Evolutionary conservation across 2,888 invertebrate species (phyloP).

Genomic region (Boloria selene): DNA sequence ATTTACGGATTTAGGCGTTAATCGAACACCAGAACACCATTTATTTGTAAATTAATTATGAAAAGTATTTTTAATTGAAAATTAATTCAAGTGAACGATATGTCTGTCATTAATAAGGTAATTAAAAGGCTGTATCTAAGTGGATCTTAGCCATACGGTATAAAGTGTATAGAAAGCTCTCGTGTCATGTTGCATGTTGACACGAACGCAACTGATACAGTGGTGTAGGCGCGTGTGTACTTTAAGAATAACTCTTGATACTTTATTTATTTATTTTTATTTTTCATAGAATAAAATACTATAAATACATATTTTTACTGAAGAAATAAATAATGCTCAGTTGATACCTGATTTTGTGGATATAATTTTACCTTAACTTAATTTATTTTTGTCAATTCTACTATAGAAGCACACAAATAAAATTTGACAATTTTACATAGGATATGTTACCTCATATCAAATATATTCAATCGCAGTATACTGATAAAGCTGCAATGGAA

Average conservation of each 20-base stretch:
- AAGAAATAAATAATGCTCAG: background rate
- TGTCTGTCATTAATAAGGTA: conserved; percentile 32
- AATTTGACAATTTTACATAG: background rate
- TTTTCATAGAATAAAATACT: background rate
- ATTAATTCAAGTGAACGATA: conserved; percentile 35
- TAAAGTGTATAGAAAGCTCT: conserved; percentile 15
- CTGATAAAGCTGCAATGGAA: conserved; percentile 45
- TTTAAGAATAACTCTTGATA: conserved; percentile 16
- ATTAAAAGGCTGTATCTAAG: conserved; percentile 33
- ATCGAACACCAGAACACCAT: conserved; percentile 32
- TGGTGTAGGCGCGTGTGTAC: conserved; percentile 27
- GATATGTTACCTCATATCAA: conserved; percentile 36
- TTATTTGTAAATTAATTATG: conserved; percentile 33
- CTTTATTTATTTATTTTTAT: background rate
- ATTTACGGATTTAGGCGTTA: conserved; percentile 28
- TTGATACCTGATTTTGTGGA: no score
- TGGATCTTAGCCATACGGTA: conserved; percentile 21
- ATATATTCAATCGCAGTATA: conserved; percentile 26
- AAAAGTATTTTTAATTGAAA: conserved; percentile 33
- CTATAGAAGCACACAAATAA: no score
- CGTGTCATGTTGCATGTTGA: conserved; percentile 29
- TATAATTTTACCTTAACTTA: no score
- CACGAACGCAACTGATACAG: conserved; percentile 27
- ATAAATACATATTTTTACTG: background rate
- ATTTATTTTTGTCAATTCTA: no score